Conservation (phyloP, 1,140 invertebrate genomes). For the Drosophila triauraria region DNA sequence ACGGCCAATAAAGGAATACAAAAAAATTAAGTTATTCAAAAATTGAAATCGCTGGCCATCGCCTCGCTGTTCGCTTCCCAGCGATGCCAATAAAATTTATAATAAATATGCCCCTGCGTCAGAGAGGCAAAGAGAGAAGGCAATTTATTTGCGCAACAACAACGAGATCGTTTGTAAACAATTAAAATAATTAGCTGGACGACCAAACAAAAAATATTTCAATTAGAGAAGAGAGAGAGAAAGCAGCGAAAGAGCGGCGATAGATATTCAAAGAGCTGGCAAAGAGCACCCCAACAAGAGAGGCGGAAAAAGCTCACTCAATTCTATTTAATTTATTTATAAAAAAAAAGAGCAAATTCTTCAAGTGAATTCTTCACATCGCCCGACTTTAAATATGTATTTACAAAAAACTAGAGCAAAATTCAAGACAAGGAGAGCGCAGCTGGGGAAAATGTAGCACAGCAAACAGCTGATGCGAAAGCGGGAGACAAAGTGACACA, state of each 20-base stretch:
- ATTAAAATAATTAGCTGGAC: constrained; percentile 75
- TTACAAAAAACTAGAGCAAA: constrained; percentile 48
- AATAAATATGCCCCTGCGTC: constrained; percentile 60
- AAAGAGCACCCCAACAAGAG: constrained; percentile 7
- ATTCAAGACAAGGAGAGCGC: constrained; percentile 20
- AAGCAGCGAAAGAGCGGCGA: constrained; percentile 1
- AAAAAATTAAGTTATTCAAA: constrained; percentile 66
- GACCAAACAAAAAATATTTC: constrained; percentile 41
- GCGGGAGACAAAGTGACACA: neutral
- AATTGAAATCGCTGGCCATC: constrained; percentile 60
- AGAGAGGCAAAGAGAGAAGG: constrained; percentile 35
- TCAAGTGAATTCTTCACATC: constrained; percentile 50
- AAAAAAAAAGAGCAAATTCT: constrained; percentile 47
- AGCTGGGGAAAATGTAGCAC: constrained; percentile 65
- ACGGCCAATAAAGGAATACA: constrained; percentile 70
- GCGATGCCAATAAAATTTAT: constrained; percentile 73
- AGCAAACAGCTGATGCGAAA: constrained; percentile 67
- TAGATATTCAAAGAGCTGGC: constrained; percentile 24
- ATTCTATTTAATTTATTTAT: constrained; percentile 58
- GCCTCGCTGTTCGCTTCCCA: constrained; percentile 3
- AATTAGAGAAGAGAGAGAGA: constrained; percentile 44
- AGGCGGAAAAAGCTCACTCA: constrained; percentile 4
- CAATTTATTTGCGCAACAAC: constrained; percentile 65
- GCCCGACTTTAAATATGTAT: constrained; percentile 21
- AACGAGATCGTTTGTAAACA: constrained; percentile 73